Conservation (phyloP, 2,113 vertebrate species). For the Scalopus aquaticus region DNA sequence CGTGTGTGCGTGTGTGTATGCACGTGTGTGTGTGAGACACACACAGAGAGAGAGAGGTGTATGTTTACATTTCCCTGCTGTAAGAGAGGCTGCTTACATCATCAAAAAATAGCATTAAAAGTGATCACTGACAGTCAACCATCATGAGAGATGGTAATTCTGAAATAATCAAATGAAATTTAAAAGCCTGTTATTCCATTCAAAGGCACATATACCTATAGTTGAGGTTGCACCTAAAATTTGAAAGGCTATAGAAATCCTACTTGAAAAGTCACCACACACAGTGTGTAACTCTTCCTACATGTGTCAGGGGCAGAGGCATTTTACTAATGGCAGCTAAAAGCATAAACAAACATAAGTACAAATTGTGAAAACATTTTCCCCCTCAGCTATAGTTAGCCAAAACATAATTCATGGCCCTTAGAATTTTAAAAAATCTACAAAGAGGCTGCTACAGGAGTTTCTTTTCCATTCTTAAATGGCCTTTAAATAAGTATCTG, state of each 20-base stretch:
- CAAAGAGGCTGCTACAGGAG: conserved; percentile 63
- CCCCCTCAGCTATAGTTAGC: conserved; percentile 40
- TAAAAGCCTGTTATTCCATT: conserved; percentile 25
- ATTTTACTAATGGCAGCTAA: conserved; percentile 42
- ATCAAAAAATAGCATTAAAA: neutral
- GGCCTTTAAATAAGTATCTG: conserved; percentile 77
- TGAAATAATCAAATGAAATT: neutral
- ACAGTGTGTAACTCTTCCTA: neutral
- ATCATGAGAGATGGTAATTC: conserved; percentile 17
- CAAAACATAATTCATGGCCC: conserved; percentile 22
- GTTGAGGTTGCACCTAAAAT: neutral
- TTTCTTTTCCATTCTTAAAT: conserved; percentile 71
- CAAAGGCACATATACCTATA: neutral
- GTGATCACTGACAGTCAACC: neutral
- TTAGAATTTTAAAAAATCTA: conserved; percentile 28
- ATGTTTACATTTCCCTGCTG: neutral
- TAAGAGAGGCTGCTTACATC: neutral
- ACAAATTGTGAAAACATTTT: conserved; percentile 12
- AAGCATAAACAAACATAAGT: conserved; percentile 44
- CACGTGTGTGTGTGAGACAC: neutral
- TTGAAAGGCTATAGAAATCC: neutral
- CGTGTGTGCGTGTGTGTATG: neutral
- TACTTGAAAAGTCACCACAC: conserved; percentile 6
- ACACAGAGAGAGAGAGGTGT: neutral
- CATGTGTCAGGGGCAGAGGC: neutral